phyloP scores from a whole-genome alignment of 64 coral and sea anemone species.

The Dendrophyllia cribrosa region DNA sequence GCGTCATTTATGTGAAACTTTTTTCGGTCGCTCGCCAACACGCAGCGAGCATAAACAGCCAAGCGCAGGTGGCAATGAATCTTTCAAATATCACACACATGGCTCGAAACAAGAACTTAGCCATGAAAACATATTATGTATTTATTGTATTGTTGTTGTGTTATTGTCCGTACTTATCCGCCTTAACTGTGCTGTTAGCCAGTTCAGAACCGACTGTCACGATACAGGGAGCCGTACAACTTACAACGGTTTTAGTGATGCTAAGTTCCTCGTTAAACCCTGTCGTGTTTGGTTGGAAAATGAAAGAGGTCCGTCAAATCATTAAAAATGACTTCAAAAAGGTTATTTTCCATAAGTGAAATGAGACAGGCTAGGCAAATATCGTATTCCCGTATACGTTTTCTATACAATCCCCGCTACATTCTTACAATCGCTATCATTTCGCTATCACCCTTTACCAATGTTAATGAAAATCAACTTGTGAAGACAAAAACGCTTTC shows the following conservation, averaged over 20 bases:
- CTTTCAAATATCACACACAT: not conserved
- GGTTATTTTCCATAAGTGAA: not conserved
- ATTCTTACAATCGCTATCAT: too few species aligned
- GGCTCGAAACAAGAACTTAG: constrained; percentile 13
- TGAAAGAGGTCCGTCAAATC: constrained; percentile 31
- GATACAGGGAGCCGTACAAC: not conserved
- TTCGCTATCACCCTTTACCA: too few species aligned
- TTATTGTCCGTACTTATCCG: not conserved
- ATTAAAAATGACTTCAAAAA: constrained; percentile 5
- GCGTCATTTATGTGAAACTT: not conserved
- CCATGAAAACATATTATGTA: constrained; percentile 22
- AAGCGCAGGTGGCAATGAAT: not conserved
- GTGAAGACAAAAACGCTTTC: too few species aligned
- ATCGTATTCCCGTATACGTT: too few species aligned
- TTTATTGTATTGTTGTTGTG: constrained; percentile 16
- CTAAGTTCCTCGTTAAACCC: constrained; percentile 36
- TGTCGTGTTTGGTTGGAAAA: constrained; percentile 15
- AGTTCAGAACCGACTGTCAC: not conserved
- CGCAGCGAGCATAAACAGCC: not conserved
- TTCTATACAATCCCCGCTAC: too few species aligned
- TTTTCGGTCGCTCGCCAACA: constrained; percentile 18
- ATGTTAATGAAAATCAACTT: too few species aligned
- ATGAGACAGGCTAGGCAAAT: not conserved
- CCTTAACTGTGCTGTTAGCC: not conserved
- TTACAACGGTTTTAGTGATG: constrained; percentile 9